Evolutionary conservation across 2,888 invertebrate genomes (phyloP), one percentile per base, ranked within the genome.

Genomic region (Stenodema calcarata): DNA sequence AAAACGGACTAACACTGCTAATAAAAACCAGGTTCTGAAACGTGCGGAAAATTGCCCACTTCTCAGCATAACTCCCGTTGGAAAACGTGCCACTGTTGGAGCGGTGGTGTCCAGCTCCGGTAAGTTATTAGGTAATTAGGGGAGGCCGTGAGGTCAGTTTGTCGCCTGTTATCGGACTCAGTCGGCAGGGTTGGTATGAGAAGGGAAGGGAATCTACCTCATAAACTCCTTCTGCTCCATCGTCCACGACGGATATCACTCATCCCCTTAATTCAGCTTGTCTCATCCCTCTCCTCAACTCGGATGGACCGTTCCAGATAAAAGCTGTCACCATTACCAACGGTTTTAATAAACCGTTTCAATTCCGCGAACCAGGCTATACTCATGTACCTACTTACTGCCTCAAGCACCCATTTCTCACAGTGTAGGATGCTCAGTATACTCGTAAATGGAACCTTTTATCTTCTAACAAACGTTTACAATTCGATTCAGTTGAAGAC

Each of bases 111-210:
- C 62, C 23, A 18, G 54, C 62, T 62, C 76, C 14, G 44, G 28
- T 78, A 78, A 78, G 42, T 78, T 78, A 78, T 78, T 78, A 78
- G 44, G 78, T 78, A 78, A 78, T 78, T 78, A 78, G 78, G 78
- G 23, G 44, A 16, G 44, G 18, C 42, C 78, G 78, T 42, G 78
- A 44, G 78, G 78, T 78, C 78, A 78, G 78, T 78, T 78, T 78
- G 78, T 78, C 78, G 78, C 44, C 78, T 44, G 78, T 78, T 78
- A 78, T 78, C 78, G 78, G 62, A 62, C 23, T 62, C 62, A 23
- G 23, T 6, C 0, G 50, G 16, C 9, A 1, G 27, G 23, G 62
- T n/a, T 4, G 62, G 35, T 2, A 35, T n/a, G 50, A 0, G 6
- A n/a, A 0, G 54, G 23, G 54, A 23, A 9, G 4, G 23, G 2